These are phyloP conservation scores for Phallusia fumigata DNA, from an alignment of 23 tunicate genomes.

Conservation along the genomic window DNA sequence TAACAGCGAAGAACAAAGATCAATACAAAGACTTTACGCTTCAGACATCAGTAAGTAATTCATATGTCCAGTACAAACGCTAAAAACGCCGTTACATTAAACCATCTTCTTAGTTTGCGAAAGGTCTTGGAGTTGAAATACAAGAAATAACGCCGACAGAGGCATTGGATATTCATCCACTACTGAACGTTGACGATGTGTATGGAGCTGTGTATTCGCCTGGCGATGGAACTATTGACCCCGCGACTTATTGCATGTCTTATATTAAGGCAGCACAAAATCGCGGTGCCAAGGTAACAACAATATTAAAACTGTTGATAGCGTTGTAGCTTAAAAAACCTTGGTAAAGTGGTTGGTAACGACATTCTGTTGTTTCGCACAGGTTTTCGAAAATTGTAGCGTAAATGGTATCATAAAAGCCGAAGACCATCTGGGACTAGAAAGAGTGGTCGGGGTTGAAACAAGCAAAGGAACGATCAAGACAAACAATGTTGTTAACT, in stretches of 20 bases:
- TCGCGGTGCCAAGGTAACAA: conserved; percentile 48
- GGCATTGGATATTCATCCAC: conserved; percentile 53
- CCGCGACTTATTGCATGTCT: conserved; percentile 76
- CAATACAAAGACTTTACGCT: conserved; percentile 27
- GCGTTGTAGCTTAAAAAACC: no score
- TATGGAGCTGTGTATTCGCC: conserved; percentile 67
- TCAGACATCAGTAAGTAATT: conserved; percentile 15
- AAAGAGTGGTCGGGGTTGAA: conserved; percentile 42
- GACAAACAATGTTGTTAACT: conserved; percentile 57
- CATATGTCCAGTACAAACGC: not conserved
- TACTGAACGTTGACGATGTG: conserved; percentile 36
- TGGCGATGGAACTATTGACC: conserved; percentile 70
- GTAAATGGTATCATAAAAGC: conserved; percentile 40
- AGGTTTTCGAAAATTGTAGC: conserved; percentile 59
- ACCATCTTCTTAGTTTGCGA: conserved; percentile 32
- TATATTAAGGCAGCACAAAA: conserved; percentile 63
- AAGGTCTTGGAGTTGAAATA: conserved; percentile 41
- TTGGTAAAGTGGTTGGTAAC: no score
- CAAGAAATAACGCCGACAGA: conserved; percentile 29
- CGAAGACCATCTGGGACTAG: conserved; percentile 36
- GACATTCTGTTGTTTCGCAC: not conserved
- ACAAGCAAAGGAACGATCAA: conserved; percentile 50
- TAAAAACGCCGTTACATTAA: not conserved
- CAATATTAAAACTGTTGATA: no score
- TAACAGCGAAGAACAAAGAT: conserved; percentile 31